Evolutionary conservation across 37 sponge, comb jelly and placozoan species (phyloP), one percentile per base, ranked within the genome.

Genomic region (Halichondria panicea): DNA sequence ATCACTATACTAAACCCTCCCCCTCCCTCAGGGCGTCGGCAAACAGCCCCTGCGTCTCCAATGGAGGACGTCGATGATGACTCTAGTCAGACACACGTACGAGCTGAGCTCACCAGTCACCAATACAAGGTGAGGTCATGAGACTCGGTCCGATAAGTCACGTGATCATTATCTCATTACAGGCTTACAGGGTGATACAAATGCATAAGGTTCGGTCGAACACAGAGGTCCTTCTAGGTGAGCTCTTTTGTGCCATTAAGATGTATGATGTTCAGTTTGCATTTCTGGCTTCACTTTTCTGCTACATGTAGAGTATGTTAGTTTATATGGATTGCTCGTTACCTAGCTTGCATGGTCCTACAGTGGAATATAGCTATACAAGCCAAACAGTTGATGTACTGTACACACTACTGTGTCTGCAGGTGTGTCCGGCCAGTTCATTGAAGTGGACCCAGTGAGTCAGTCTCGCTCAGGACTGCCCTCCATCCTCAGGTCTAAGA

Each of bases 401-500:
- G n/a, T n/a, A n/a, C n/a, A n/a, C n/a, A n/a, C n/a, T n/a, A n/a
- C n/a, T n/a, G n/a, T n/a, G n/a, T n/a, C n/a, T n/a, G n/a, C 38
- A 91, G 91, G 89, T 40, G 64, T 91, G 21, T 85, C 81, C 42
- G 48, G 89, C 39, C 78, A 91, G 43, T 38, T 62, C 11, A 63
- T 91, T 73, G 92, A 91, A 25, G 59, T 91, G 9, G 79, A 87
- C 19, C 92, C 92, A 22, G 70, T 81, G 13, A 74, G 68, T 15
- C 74, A 63, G 73, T 40, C 55, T 39, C 74, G 65, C 21, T 66
- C 74, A 39, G 70, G 46, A n/a, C 25, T 28, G 22, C 21, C 50
- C 3, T 78, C 42, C 36, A 62, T 85, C 27, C 50, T 72, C 36
- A 28, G 66, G 43, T 66, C 67, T 27, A 43, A 35, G 30, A 75